Conservation (phyloP, 2,113 vertebrate species). For the Prochilodus magdalenae region DNA sequence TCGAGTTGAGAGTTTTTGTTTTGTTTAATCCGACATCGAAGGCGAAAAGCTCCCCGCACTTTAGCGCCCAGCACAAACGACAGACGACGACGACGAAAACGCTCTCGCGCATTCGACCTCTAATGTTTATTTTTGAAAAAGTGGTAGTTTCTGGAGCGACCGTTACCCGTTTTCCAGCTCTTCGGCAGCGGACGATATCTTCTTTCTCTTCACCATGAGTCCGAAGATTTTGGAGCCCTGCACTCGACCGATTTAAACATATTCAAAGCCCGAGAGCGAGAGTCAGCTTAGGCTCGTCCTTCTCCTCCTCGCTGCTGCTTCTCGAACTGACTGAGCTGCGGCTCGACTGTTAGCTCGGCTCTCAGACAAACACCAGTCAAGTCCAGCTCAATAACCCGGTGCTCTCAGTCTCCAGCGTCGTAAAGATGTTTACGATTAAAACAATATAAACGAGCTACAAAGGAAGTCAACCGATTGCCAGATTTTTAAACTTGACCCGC, state of each 20-base stretch:
- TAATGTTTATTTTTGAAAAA: slow-evolving; percentile 63
- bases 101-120: slow-evolving; percentile 76
- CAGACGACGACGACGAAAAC: slow-evolving; percentile 71
- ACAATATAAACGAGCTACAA: not conserved
- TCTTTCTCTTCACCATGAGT: slow-evolving; percentile 90
- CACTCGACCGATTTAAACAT: slow-evolving; percentile 76
- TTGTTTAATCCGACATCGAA: slow-evolving; percentile 74
- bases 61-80: slow-evolving; percentile 82
- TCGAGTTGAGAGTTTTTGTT: slow-evolving; percentile 46
- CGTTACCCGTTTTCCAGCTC: slow-evolving; percentile 82
- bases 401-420: slow-evolving; percentile 28
- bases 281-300: slow-evolving; percentile 67
- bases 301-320: slow-evolving; percentile 61
- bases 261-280: slow-evolving; percentile 75
- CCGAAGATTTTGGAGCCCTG: slow-evolving; percentile 74
- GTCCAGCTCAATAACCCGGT: slow-evolving; percentile 63
- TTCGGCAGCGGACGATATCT: slow-evolving; percentile 76
- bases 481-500: slow-evolving; percentile 10
- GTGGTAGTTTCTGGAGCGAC: slow-evolving; percentile 67
- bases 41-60: slow-evolving; percentile 78
- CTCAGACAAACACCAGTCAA: slow-evolving; percentile 65
- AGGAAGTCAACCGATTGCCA: too few species aligned
- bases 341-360: slow-evolving; percentile 41
- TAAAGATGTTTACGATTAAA: slow-evolving; percentile 11
- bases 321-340: slow-evolving; percentile 68